Base-by-base conservation (phyloP, 2,888 invertebrate genomes). In the Dascillus cervinus region DNA sequence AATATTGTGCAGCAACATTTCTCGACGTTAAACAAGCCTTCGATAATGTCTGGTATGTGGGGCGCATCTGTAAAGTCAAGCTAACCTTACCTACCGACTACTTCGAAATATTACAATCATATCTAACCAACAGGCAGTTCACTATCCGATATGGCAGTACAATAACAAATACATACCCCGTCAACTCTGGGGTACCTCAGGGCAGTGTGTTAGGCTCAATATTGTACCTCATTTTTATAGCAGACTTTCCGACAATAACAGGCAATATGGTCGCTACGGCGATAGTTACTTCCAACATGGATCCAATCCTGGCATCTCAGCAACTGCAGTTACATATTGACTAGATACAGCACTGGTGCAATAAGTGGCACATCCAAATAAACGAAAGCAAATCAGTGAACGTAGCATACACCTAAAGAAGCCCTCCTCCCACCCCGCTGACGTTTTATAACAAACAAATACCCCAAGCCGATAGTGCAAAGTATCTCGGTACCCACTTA, bases 151-250 rank as follows among this genome's bases (percentile, higher is more conserved):
- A 4, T 26, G 14, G 6, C n/a, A 13, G n/a, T n/a, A 15, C 26
- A 26, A 26, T 12, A 15, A 15, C 29, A 29, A 29, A 29, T 23
- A 10, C 24, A 19, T 15, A 31, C 13, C 31, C 24, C 5, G 31
- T 31, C 24, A 25, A 31, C 25, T 31, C 12, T n/a, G 31, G 25
- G 11, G 24, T 31, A 6, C 24, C 29, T 9, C 22, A 29, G 22
- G 29, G 22, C 9, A 29, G 29, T 4, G 22, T 29, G 26, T n/a
- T 12, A 3, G 26, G 12, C 14, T n/a, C 26, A 26, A 12, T 26
- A 26, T 26, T 26, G n/a, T 14, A 26, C 13, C 12, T 14, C 5
- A 26, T 26, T 14, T 26, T 24, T 10, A 24, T 13, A 3, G 24
- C 24, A 11, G 24, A 4, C 13, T 9, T 26, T 26, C 10, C n/a